These are phyloP conservation scores for Papilio glaucus DNA, from an alignment of 1,140 invertebrate species.

Conservation along the genomic window DNA sequence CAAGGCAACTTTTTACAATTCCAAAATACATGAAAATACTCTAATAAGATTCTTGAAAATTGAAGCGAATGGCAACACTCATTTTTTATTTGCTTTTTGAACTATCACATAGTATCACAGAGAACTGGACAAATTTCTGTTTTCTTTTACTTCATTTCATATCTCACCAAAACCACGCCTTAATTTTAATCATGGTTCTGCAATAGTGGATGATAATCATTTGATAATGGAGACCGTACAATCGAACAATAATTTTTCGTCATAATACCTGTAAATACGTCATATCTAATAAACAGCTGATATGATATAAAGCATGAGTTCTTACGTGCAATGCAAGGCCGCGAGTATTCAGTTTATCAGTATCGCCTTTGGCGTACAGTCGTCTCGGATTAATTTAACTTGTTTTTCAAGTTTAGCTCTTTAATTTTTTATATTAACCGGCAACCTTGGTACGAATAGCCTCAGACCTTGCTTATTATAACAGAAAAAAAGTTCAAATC, in stretches of 20 bases:
- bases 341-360: conserved; percentile 56
- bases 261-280: conserved; percentile 57
- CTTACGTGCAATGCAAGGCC: conserved; percentile 52
- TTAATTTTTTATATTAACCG: conserved; percentile 46
- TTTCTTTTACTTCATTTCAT: conserved; percentile 14
- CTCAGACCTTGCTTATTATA: conserved; percentile 42
- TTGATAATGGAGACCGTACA: conserved; percentile 32
- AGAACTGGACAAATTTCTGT: conserved; percentile 19
- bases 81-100: not conserved
- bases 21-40: not conserved
- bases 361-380: conserved; percentile 43
- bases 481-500: conserved; percentile 49
- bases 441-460: conserved; percentile 54
- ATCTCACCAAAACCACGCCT: conserved; percentile 1
- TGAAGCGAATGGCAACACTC: not conserved
- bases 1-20: no score
- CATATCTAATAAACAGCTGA: conserved; percentile 53
- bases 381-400: conserved; percentile 25
- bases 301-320: conserved; percentile 57
- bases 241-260: conserved; percentile 48
- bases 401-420: conserved; percentile 36
- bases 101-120: conserved; percentile 13
- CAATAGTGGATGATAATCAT: conserved; percentile 23
- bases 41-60: not conserved
- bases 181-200: conserved; percentile 22